phyloP scores from a whole-genome alignment of 2,888 invertebrate species.

The Automeris io region DNA sequence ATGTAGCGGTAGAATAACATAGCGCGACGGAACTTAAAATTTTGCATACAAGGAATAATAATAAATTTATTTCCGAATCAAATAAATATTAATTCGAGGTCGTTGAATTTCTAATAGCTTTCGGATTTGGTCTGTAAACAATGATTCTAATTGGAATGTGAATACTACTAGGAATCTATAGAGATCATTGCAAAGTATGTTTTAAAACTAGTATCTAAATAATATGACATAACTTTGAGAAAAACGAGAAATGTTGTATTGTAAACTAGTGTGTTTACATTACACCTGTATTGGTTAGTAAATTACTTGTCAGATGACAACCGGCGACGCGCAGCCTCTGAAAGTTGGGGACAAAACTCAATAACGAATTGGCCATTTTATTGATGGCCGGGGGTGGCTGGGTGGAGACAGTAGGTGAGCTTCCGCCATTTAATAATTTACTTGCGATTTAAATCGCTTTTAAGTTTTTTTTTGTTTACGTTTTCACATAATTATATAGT shows the following conservation, averaged over 20 bases:
- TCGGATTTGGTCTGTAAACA: slow-evolving; percentile 32
- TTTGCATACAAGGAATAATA: slow-evolving; percentile 48
- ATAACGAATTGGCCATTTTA: slow-evolving; percentile 78
- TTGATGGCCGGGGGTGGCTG: slow-evolving; percentile 74
- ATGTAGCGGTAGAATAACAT: slow-evolving; percentile 45
- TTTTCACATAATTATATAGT: slow-evolving; percentile 28
- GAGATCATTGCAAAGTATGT: slow-evolving; percentile 42
- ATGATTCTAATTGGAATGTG: slow-evolving; percentile 39
- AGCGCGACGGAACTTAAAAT: slow-evolving; percentile 59
- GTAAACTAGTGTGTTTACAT: slow-evolving; percentile 62
- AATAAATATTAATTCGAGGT: slow-evolving; percentile 42
- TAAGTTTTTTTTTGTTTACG: slow-evolving; percentile 53
- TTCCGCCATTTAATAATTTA: slow-evolving; percentile 67
- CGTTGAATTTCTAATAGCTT: slow-evolving; percentile 43
- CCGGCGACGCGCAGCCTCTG: slow-evolving; percentile 72
- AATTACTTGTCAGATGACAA: slow-evolving; percentile 61
- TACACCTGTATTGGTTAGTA: slow-evolving; percentile 51
- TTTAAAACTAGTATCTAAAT: slow-evolving; percentile 44
- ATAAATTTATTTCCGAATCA: slow-evolving; percentile 52
- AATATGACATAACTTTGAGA: slow-evolving; percentile 74
- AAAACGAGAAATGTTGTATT: slow-evolving; percentile 41
- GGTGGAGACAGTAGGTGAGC: slow-evolving; percentile 70
- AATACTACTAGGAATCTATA: slow-evolving; percentile 33
- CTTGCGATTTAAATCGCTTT: slow-evolving; percentile 32
- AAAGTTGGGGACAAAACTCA: slow-evolving; percentile 72